These are phyloP conservation scores for Hemibates koningsi DNA, from an alignment of 2,113 vertebrate species.

Conservation along the genomic window DNA sequence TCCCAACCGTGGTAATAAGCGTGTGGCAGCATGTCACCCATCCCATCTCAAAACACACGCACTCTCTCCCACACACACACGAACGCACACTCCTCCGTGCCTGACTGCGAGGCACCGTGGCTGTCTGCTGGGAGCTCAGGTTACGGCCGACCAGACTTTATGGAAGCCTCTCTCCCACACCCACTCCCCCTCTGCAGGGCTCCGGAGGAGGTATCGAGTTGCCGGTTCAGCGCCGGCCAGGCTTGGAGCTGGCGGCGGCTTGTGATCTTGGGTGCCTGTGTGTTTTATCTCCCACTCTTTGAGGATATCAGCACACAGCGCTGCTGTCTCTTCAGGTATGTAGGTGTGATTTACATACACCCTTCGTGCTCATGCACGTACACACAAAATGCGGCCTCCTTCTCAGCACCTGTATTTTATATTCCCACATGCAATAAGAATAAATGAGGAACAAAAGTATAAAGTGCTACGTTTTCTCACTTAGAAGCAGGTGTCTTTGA, in stretches of 20 bases:
- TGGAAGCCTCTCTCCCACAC: constrained; percentile 63
- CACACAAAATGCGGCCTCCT: constrained; percentile 16
- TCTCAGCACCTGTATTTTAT: not conserved
- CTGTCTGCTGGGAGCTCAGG: constrained; percentile 66
- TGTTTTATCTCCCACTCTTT: constrained; percentile 61
- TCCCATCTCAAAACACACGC: not conserved
- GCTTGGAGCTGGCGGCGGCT: constrained; percentile 65
- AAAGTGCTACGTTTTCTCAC: not conserved
- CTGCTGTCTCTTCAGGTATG: constrained; percentile 64
- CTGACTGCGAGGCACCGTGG: constrained; percentile 60
- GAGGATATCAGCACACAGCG: constrained; percentile 50
- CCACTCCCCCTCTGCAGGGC: constrained; percentile 60
- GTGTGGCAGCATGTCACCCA: constrained; percentile 59
- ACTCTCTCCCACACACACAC: constrained; percentile 15
- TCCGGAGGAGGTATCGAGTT: constrained; percentile 69
- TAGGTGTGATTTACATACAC: constrained; percentile 64
- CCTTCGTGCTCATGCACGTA: not conserved
- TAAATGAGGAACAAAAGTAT: not conserved
- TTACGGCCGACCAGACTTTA: constrained; percentile 67
- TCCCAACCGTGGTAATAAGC: constrained; percentile 46
- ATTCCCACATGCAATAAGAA: not conserved
- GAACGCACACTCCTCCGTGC: constrained; percentile 6
- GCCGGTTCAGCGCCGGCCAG: constrained; percentile 64
- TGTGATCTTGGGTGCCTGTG: constrained; percentile 61
- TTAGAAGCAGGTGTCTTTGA: not conserved